Evolutionary conservation across 2,113 vertebrate species (phyloP), one percentile per base, ranked within the genome.

Genomic region (Thunnus thynnus): DNA sequence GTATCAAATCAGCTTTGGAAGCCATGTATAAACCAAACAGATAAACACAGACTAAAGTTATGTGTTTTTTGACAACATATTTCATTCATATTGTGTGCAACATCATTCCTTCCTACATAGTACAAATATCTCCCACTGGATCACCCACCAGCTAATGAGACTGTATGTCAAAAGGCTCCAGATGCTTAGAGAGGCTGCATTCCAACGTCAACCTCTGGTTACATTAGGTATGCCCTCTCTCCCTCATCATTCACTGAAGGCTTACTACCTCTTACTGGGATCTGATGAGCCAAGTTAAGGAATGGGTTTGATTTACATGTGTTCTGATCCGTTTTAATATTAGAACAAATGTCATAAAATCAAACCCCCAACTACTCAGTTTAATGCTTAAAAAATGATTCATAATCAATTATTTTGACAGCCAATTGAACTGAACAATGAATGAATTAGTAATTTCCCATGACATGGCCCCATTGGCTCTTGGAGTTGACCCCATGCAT

Each of bases 121-220:
- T 44, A 27, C 18, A 64, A 56, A 62, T 50, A 55, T 78, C 58
- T 68, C 44, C 70, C 52, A n/a, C 46, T 22, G 56, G 73, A 36
- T 73, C 72, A 67, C 50, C 13, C 13, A 62, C 80, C 18, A 18
- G 36, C 70, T 90, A 87, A 86, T 83, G 76, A 90, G 83, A 14
- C 75, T 73, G 72, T 64, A 61, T 44, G 65, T 82, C 74, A 82
- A 84, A 82, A 85, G 78, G 27, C 65, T 77, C 1, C 22, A 60
- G 75, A 82, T 85, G 76, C 80, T 80, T 85, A 54, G 47, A 89
- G 65, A 83, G 89, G 20, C 72, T 63, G 18, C 79, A 77, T 92
- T 92, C 85, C 86, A 83, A n/a, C 47, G 30, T 73, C 80, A 84
- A 58, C 69, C 73, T 77, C 80, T 81, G 72, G 67, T 76, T 93